Evolutionary conservation across 2,888 invertebrate genomes (phyloP).

Genomic region (Adineta ricciae): DNA sequence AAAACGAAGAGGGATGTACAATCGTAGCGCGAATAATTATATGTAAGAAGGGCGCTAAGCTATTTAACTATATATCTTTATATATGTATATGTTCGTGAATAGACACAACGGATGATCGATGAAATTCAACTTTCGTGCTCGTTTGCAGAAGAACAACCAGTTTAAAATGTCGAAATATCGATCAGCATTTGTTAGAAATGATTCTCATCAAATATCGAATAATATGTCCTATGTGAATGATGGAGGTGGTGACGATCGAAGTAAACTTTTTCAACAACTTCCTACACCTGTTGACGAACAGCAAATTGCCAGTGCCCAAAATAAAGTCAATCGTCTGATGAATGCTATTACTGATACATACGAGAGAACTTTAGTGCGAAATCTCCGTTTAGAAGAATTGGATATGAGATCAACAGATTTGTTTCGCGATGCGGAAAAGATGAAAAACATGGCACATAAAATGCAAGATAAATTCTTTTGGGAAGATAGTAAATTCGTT

Average conservation of each 20-base stretch:
- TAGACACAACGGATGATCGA: background rate
- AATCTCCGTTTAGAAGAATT: slow-evolving; percentile 10
- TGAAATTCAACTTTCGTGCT: background rate
- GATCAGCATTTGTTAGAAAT: background rate
- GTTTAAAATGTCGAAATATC: background rate
- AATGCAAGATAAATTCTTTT: background rate
- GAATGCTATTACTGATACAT: background rate
- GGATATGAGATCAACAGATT: slow-evolving; percentile 6
- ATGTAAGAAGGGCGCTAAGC: background rate
- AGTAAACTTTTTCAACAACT: background rate
- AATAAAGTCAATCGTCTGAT: background rate
- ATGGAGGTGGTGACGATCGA: background rate
- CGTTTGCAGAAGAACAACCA: background rate
- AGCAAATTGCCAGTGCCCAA: background rate
- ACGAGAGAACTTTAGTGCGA: slow-evolving; percentile 1
- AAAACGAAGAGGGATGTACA: background rate
- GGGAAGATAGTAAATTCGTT: background rate
- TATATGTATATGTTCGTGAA: background rate
- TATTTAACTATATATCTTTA: background rate
- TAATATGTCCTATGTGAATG: background rate
- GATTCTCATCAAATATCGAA: background rate
- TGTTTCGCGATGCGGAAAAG: background rate
- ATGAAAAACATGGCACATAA: slow-evolving; percentile 9
- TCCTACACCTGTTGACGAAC: slow-evolving; percentile 1
- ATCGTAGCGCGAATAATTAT: background rate